Evolutionary conservation across 2,888 invertebrate genomes (phyloP).

Genomic region (Deroplatys truncata): DNA sequence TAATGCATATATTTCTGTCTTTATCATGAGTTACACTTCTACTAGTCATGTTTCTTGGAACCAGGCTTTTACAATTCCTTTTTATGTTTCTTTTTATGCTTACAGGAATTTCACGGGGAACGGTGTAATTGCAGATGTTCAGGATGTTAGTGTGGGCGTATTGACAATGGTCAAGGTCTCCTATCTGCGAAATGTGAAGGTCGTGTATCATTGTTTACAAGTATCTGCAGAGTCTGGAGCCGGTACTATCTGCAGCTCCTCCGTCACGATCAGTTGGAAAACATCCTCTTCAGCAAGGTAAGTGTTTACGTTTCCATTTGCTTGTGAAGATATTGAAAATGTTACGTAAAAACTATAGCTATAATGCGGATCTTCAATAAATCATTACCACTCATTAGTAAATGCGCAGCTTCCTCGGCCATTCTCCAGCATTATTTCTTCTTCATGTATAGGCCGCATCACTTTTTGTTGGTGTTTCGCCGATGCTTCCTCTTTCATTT

Average conservation of each 20-base stretch:
- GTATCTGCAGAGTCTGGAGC: background rate
- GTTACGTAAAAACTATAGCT: too few relatives aligned
- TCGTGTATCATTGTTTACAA: background rate
- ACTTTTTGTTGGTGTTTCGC: too few relatives aligned
- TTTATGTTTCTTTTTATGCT: background rate
- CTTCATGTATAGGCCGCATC: too few relatives aligned
- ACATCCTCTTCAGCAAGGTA: background rate
- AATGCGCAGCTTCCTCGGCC: too few relatives aligned
- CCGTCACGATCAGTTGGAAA: background rate
- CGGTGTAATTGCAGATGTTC: background rate
- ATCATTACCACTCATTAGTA: too few relatives aligned
- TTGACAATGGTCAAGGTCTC: background rate
- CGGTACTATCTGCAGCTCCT: background rate
- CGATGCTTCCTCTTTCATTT: too few relatives aligned
- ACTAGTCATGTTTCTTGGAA: background rate
- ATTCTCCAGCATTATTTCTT: too few relatives aligned
- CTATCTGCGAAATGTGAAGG: background rate
- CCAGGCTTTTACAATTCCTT: background rate
- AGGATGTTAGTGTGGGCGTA: background rate
- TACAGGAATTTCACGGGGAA: background rate
- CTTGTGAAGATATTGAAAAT: too few relatives aligned
- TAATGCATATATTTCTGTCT: background rate
- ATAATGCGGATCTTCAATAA: too few relatives aligned
- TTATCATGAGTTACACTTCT: background rate
- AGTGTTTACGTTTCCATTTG: background rate